Conservation (phyloP, 2,113 vertebrate species). For the Axis porcinus region DNA sequence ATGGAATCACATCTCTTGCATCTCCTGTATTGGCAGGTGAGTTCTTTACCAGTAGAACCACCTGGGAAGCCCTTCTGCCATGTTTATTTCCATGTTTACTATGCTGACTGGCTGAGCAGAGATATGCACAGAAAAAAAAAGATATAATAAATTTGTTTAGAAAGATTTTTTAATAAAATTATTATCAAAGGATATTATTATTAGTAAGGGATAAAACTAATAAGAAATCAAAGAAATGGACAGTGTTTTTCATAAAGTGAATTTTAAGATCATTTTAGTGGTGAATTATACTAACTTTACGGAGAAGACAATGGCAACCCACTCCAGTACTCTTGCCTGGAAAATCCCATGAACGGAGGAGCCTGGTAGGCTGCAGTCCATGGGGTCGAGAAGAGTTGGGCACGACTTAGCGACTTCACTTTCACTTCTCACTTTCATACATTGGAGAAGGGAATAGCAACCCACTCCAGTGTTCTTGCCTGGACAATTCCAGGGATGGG, state of each 20-base stretch:
- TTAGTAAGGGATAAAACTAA: neutral
- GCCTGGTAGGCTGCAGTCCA: too few species aligned
- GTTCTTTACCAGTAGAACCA: neutral
- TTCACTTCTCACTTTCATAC: too few species aligned
- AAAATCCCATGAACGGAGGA: too few species aligned
- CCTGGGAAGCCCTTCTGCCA: neutral
- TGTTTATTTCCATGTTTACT: neutral
- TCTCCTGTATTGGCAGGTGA: neutral
- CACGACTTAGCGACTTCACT: too few species aligned
- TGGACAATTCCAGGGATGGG: too few species aligned
- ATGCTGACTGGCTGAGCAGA: neutral
- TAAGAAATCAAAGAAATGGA: neutral
- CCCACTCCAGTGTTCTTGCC: too few species aligned
- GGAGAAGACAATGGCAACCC: too few species aligned
- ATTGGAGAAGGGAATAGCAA: too few species aligned
- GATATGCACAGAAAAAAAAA: neutral
- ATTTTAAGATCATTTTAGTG: neutral
- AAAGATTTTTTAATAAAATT: neutral
- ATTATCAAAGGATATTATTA: neutral
- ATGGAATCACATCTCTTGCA: neutral
- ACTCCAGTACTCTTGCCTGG: too few species aligned
- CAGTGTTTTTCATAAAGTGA: neutral
- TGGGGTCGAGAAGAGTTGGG: too few species aligned
- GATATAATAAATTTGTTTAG: neutral
- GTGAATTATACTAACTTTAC: neutral